phyloP scores from a whole-genome alignment of 1,140 invertebrate species.

The Saccostrea echinata region DNA sequence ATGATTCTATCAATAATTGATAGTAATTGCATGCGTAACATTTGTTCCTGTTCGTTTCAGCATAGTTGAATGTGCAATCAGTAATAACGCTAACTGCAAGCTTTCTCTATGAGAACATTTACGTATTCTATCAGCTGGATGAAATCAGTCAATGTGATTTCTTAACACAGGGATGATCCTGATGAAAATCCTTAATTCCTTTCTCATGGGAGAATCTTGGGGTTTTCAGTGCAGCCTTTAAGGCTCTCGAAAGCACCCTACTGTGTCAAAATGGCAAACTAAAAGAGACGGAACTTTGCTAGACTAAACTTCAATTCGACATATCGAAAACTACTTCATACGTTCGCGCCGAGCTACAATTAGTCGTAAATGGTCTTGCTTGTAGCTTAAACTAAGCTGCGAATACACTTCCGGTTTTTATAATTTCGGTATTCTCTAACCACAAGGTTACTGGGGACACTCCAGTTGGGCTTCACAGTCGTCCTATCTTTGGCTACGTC shows the following conservation, averaged over 20 bases:
- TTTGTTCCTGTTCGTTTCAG: neutral
- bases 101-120: neutral
- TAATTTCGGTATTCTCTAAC: neutral
- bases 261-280: neutral
- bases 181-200: constrained; percentile 1
- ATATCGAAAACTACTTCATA: constrained; percentile 32
- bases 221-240: neutral
- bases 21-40: neutral
- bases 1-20: too few relatives aligned
- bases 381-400: constrained; percentile 32
- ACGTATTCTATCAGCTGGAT: neutral
- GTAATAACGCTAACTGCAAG: neutral
- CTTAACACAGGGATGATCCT: neutral
- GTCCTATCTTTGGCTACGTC: too few relatives aligned
- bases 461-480: neutral
- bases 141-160: neutral
- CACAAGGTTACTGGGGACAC: constrained; percentile 9
- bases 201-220: neutral
- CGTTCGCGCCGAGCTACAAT: constrained; percentile 10
- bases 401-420: constrained; percentile 12
- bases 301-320: constrained; percentile 24
- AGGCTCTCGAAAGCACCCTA: neutral
- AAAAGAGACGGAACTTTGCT: constrained; percentile 9
- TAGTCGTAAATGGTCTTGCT: constrained; percentile 33
- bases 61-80: neutral